phyloP scores from a whole-genome alignment of 2,113 vertebrate species.

The Microtus pennsylvanicus region DNA sequence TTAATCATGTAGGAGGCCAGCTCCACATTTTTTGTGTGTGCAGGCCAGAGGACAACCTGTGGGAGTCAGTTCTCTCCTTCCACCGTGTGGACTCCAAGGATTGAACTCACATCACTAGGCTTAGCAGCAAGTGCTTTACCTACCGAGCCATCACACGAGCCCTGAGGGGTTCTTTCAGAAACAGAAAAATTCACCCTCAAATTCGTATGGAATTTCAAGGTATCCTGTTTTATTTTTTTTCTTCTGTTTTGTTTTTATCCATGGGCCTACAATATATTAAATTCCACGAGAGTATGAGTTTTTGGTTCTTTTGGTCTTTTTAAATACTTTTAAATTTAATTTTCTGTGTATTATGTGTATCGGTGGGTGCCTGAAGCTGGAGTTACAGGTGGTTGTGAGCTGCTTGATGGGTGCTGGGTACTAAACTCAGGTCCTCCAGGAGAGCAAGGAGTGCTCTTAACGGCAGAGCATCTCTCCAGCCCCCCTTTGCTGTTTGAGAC shows the following conservation, averaged over 20 bases:
- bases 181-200: background rate
- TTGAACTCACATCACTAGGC: background rate
- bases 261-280: background rate
- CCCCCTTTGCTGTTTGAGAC: background rate
- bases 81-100: background rate
- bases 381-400: background rate
- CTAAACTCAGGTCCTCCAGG: too few relatives aligned
- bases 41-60: background rate
- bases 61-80: background rate
- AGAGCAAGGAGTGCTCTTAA: background rate
- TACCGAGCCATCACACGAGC: background rate
- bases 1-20: background rate
- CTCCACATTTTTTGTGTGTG: background rate
- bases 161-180: background rate
- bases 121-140: background rate
- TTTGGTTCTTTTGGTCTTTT: background rate
- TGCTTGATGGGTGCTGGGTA: background rate
- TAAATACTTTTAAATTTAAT: background rate
- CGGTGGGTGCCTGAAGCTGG: background rate
- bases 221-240: background rate
- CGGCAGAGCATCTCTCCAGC: background rate
- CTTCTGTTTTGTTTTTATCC: background rate
- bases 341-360: background rate
- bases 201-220: background rate
- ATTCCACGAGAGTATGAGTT: background rate